Evolutionary conservation across 1,140 invertebrate species (phyloP), one percentile per base, ranked within the genome.

Genomic region (Drosophila lini): DNA sequence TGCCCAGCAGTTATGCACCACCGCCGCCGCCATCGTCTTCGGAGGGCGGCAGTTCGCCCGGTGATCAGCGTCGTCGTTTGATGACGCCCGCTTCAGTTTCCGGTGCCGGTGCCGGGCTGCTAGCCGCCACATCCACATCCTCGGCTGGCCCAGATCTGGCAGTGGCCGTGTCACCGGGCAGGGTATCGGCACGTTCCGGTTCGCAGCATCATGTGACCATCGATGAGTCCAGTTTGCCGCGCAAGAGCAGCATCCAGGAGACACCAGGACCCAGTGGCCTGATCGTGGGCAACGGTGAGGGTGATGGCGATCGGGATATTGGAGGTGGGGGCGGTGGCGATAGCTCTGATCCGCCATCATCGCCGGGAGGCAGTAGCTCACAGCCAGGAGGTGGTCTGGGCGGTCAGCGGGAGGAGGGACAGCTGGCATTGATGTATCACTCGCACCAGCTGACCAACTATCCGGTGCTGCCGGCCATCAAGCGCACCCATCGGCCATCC

Each of bases 121-220:
- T 80, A 10, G 31, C 65, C 9, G 41, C 65, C 19, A 34, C 75
- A 22, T 19, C 82, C 19, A 45, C 48, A 16, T 53, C 74, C 38
- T 42, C 44, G 3, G 32, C 22, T 0, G 36, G 41, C 5, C 61
- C 69, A 1, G 52, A 71, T n/a, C 13, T 62, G 56, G 81, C 95
- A 53, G 95, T 96, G 32, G 96, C 95, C 42, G 95, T 96, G 13
- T 95, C 94, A 55, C 93, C 93, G n/a, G 88, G 92, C 6, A 89
- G 92, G 13, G 60, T 81, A 0, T 80, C 83, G 19, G 79, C 80
- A 5, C 83, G 89, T 0, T 90, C 91, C 31, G 83, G 89, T 6
- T 91, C 92, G 53, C 90, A 92, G 41, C 92, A 92, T 64, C 91
- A 90, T 42, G 88, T 91, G 47, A 92, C 91, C 59, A 92, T 92